Base-by-base conservation (phyloP, 1,140 invertebrate species). In the Venturia canescens region DNA sequence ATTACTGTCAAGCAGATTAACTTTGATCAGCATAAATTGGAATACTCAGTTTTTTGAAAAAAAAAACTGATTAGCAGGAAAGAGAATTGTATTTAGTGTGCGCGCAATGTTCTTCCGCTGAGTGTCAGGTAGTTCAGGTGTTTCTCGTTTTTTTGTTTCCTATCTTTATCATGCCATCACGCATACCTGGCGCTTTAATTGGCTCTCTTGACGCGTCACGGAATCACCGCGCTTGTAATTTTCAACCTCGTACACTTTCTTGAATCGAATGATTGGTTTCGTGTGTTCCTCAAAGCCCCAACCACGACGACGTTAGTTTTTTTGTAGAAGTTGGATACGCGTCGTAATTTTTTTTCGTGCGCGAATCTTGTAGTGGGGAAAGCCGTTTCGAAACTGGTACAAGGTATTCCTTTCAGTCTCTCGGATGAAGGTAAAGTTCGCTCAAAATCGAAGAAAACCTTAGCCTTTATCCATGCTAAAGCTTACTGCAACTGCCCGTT, bases 301-400 rank as follows among this genome's bases (percentile, higher is more conserved):
- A 0, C 38, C 7, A 44, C 1, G 7, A 11, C 38, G 38, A 44
- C 38, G 38, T 44, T 44, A 13, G 38, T 44, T 44, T 44, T 44
- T 44, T 44, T 44, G 38, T 9, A 44, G 38, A 11, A 44, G 38
- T 44, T 44, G 38, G 38, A 44, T 66, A 66, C 21, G 60, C 60
- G 23, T 66, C 60, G 60, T 66, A 66, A 66, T 66, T 66, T 66
- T 66, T 66, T 26, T 27, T 66, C 21, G 60, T 66, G 23, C n/a
- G 23, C 2, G 1, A 9, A 57, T 57, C 53, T 57, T 23, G 18
- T 11, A 16, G 13, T 3, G 18, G 53, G 13, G 13, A 29, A 66
- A 66, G n/a, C 23, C 60, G 23, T 66, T 26, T 66, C 60, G 16
- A 66, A 66, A 66, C 26, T 66, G 60, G 23, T 26, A 66, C 60